phyloP scores from a whole-genome alignment of 2,113 vertebrate genomes.

The Nerophis ophidion region DNA sequence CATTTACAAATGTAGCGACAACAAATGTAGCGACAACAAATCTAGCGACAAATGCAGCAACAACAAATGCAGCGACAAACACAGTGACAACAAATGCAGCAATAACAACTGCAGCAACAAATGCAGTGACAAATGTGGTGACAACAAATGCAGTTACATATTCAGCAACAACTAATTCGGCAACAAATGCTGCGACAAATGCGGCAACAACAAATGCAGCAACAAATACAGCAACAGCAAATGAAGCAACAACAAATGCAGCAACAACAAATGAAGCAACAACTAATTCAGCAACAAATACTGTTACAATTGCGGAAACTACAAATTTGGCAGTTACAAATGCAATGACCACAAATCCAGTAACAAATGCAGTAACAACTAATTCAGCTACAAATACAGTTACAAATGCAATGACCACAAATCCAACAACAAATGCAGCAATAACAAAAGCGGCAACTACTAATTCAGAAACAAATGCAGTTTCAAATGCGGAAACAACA shows the following conservation, averaged over 20 bases:
- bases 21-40: too few relatives aligned
- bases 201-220: neutral
- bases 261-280: too few relatives aligned
- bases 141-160: too few relatives aligned
- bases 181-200: neutral
- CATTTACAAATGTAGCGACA: too few relatives aligned
- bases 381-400: fast-evolving
- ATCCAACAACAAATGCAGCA: neutral
- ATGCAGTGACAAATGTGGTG: neutral
- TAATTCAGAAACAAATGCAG: neutral
- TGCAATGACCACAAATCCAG: neutral
- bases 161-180: too few relatives aligned
- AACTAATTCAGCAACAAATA: neutral
- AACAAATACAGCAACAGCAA: too few relatives aligned
- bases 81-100: neutral
- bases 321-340: too few relatives aligned
- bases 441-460: neutral
- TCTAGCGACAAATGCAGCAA: neutral
- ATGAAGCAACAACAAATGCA: too few relatives aligned
- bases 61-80: fast-evolving
- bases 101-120: neutral
- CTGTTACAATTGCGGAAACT: neutral
- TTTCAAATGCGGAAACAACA: neutral
- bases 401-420: too few relatives aligned
- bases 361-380: fast-evolving